Base-by-base conservation (phyloP, 2,888 invertebrate genomes). In the Nudaria mundana region DNA sequence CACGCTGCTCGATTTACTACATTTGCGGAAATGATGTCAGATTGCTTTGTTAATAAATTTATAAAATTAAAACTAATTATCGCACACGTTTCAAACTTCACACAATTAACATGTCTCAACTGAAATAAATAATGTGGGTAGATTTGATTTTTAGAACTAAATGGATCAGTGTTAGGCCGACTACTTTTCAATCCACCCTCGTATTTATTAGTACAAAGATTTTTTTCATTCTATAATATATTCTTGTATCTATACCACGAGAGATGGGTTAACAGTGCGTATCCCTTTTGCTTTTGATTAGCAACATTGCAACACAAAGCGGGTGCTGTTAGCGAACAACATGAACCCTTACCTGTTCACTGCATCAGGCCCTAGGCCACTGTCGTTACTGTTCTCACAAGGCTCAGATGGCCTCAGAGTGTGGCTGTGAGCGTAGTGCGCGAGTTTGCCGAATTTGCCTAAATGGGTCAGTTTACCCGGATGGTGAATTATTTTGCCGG, bases 301-400 rank as follows among this genome's bases (percentile, higher is more conserved):
- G 24, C 28, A 24, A 38, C 32, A 44, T 48, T 32, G 43, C 40
- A 40, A 29, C 23, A 34, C 11, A 29, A 60, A 56, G 58, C 54
- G 35, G 29, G 41, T 43, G 47, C 36, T 38, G 16, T 38, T 34
- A 43, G 30, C 13, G 26, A 30, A 42, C 31, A 38, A 30, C 8
- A 30, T 30, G 7, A 13, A 32, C 41, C 40, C 73, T 76, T 74
- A 87, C 87, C 87, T 87, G 81, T 80, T 77, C 30, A 72, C 65
- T 54, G 91, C 93, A 75, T 96, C 96, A 53, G 94, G 94, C 42
- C 96, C 96, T 57, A 96, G 91, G 18, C 96, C 96, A 56, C 96
- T 96, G 82, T 97, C 97, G 87, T 95, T 96, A 49, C 96, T 96
- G 82, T 95, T 96, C 76, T 96, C 96, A 76, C 95, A 95, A 47